These are phyloP conservation scores for Arenaria interpres DNA, from an alignment of 2,113 vertebrate genomes.

Conservation along the genomic window DNA sequence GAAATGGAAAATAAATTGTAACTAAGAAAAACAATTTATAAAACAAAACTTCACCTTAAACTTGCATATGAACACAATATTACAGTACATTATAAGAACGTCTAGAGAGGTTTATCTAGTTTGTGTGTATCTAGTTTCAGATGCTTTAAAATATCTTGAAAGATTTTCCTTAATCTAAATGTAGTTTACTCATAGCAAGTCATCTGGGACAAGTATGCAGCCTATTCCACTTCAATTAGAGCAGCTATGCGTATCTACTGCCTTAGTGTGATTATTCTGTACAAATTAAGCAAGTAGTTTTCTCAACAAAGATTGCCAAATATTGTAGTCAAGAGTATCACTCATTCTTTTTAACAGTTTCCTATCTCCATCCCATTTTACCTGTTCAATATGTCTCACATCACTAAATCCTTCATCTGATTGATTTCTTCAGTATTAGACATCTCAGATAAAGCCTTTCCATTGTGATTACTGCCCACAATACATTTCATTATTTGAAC, in stretches of 20 bases:
- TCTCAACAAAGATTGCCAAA: background rate
- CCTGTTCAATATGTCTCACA: background rate
- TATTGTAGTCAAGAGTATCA: background rate
- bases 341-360: background rate
- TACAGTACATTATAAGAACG: background rate
- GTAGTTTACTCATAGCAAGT: background rate
- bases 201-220: background rate
- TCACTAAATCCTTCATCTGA: background rate
- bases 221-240: conserved; percentile 8
- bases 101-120: background rate
- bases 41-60: background rate
- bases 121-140: background rate
- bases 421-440: background rate
- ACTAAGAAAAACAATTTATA: background rate
- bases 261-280: background rate
- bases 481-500: background rate
- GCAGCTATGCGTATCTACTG: background rate
- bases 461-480: background rate
- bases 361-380: background rate
- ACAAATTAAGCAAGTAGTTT: background rate
- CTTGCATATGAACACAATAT: background rate
- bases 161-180: background rate
- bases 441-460: background rate
- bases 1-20: background rate
- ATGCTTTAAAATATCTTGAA: background rate